Evolutionary conservation across 2,113 vertebrate species (phyloP).

Genomic region (Toxotes jaculatrix): DNA sequence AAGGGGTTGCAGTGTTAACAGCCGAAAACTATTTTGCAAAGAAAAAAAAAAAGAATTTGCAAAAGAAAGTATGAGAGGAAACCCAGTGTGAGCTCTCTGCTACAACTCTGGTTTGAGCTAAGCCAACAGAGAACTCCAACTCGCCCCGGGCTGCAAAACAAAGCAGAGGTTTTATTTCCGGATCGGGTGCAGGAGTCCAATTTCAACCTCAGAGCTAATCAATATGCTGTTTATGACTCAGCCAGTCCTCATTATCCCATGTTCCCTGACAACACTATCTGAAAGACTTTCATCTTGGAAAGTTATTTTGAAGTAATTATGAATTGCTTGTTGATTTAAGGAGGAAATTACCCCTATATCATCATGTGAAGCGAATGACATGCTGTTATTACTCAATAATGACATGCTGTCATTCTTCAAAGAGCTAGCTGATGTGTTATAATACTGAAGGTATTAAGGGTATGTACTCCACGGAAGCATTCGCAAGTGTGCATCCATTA

Average conservation of each 20-base stretch:
- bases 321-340: slow-evolving; percentile 18
- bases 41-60: neutral
- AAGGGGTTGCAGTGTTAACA: neutral
- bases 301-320: slow-evolving; percentile 13
- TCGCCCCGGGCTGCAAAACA: neutral
- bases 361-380: slow-evolving; percentile 9
- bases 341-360: slow-evolving; percentile 6
- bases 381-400: slow-evolving; percentile 8
- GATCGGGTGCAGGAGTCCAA: slow-evolving; percentile 1
- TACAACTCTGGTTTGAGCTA: neutral
- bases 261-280: slow-evolving; percentile 7
- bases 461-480: slow-evolving; percentile 2
- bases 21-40: neutral
- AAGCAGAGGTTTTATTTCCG: slow-evolving; percentile 13
- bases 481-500: slow-evolving; percentile 52
- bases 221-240: slow-evolving; percentile 20
- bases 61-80: neutral
- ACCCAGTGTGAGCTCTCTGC: neutral
- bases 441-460: slow-evolving; percentile 5
- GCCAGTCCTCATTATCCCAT: slow-evolving; percentile 1
- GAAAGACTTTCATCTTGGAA: neutral
- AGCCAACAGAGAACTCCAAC: neutral
- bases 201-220: slow-evolving; percentile 25
- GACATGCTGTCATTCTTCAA: slow-evolving; percentile 5
- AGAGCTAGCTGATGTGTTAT: slow-evolving; percentile 7